Percentiles rank a stretch among this genome's conserved stretches.
Evolutionary conservation across 2,113 vertebrate species (phyloP).

Genomic region (Gymnarchus niloticus): DNA sequence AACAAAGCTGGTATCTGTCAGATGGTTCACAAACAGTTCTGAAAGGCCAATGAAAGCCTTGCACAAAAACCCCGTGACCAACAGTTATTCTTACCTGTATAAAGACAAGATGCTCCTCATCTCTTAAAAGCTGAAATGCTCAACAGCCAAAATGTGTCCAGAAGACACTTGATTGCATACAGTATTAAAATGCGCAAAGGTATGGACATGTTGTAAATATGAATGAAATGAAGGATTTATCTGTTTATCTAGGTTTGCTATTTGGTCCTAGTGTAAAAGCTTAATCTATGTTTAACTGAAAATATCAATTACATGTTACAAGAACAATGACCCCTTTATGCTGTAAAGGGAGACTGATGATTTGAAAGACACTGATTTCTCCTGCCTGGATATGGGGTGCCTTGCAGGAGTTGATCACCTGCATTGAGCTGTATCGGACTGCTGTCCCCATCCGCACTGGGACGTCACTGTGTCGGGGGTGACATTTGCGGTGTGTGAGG

Average conservation of each 20-base stretch:
- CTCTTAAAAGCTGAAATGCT: not conserved
- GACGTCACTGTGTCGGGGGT: not conserved
- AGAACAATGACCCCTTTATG: not conserved
- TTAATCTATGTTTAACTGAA: too few species aligned
- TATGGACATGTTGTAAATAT: not conserved
- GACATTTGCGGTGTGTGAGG: not conserved
- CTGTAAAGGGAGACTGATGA: not conserved
- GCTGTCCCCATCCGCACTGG: not conserved
- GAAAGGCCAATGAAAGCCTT: too few species aligned
- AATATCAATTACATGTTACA: too few species aligned
- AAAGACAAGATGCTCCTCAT: not conserved
- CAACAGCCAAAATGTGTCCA: not conserved
- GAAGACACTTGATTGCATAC: not conserved
- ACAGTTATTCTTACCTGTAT: too few species aligned
- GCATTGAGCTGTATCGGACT: not conserved
- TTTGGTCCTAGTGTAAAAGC: too few species aligned
- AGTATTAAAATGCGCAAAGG: not conserved
- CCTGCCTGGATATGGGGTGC: not conserved
- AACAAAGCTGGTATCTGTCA: too few species aligned
- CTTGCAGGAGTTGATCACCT: not conserved
- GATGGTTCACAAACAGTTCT: too few species aligned
- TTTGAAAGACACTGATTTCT: not conserved
- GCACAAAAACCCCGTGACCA: too few species aligned
- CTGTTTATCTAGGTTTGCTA: not conserved
- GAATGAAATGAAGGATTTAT: not conserved